Conservation (phyloP, 1,140 invertebrate genomes). For the Gyrodactylus salaris region DNA sequence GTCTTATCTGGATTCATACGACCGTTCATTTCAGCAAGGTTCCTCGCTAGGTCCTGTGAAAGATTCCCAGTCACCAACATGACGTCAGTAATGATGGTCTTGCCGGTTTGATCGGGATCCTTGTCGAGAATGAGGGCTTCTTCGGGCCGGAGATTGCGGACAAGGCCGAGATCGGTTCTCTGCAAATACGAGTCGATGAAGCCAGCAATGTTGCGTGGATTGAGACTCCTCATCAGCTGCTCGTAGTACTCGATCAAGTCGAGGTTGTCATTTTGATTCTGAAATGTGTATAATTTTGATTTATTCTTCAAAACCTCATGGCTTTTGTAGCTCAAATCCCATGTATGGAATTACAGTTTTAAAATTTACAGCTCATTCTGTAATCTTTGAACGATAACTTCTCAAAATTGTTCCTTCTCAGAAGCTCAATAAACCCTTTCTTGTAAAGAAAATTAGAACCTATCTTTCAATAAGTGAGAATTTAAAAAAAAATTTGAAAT, state of each 20-base stretch:
- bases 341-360: too few species aligned
- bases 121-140: not conserved
- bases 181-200: constrained; percentile 2
- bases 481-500: too few species aligned
- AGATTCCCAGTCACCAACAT: not conserved
- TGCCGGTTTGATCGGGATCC: not conserved
- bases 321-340: too few species aligned
- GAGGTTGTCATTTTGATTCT: not conserved
- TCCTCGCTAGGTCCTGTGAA: not conserved
- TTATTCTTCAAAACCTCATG: too few species aligned
- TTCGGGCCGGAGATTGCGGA: not conserved
- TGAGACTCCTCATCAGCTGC: not conserved
- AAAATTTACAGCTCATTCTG: too few species aligned
- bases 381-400: too few species aligned
- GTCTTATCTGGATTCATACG: constrained; percentile 2
- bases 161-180: not conserved
- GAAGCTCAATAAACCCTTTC: too few species aligned
- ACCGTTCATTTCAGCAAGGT: constrained; percentile 5
- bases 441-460: too few species aligned
- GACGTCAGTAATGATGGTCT: not conserved
- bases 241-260: not conserved
- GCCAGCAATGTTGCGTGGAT: constrained; percentile 1
- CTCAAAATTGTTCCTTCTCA: too few species aligned
- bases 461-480: too few species aligned
- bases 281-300: not conserved